Base-by-base conservation (phyloP, 2,888 invertebrate genomes). In the Tortricodes alternella region DNA sequence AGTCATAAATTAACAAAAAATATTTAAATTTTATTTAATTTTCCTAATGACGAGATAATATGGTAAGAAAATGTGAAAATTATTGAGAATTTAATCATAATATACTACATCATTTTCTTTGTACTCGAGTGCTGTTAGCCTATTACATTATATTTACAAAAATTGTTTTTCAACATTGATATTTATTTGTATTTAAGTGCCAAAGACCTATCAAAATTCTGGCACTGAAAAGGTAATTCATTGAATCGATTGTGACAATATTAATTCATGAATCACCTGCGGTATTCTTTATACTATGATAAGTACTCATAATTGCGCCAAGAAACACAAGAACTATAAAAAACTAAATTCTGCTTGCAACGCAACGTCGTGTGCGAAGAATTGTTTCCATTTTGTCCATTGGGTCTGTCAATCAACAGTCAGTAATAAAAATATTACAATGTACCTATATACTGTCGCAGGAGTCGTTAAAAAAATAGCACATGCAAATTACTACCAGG, bases 81-180 rank as follows among this genome's bases (percentile, higher is more conserved):
- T 70, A 35, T 56, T 23, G 29, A 56, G 44, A 56, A 32, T 56
- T 44, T 50, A 37, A 44, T 50, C 44, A 32, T 55, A 48, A 35
- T 43, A 49, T 55, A 61, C 77, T 73, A 62, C 51, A 66, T 67
- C 68, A 64, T 69, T 75, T 71, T 70, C 76, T 89, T 89, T 89
- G 89, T 89, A 89, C 89, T 89, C 78, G 75, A 83, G 84, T 86
- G 85, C 84, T 74, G 73, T 71, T 73, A 76, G 70, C 70, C 75
- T 80, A 78, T 72, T 50, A 63, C 61, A 61, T 60, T 27, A 35
- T 44, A 50, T 50, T 44, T 50, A 59, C 46, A 46, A 50, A 39
- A 46, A 24, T 11, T 24, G 7, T 34, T 43, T 53, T 27, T 48
- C 37, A 56, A 50, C 50, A 56, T 56, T 56, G 23, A 56, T 55